Evolutionary conservation across 2,888 invertebrate species (phyloP).

Genomic region (Hemistola chrysoprasaria): DNA sequence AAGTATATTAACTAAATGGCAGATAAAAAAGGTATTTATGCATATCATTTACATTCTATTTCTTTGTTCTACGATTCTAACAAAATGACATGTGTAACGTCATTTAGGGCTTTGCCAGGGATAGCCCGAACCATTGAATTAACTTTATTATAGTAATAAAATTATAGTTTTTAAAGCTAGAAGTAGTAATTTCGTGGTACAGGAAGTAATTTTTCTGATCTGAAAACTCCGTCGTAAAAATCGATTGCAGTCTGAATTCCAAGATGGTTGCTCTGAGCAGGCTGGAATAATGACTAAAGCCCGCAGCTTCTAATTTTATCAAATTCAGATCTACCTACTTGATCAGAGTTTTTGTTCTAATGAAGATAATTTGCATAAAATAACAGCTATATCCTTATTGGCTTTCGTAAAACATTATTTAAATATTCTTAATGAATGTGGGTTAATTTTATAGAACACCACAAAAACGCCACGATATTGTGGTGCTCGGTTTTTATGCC

Average conservation of each 20-base stretch:
- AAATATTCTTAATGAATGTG: too few relatives aligned
- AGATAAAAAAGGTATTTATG: slow-evolving; percentile 82
- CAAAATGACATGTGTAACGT: slow-evolving; percentile 76
- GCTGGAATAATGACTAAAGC: slow-evolving; percentile 34
- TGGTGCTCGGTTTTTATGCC: too few relatives aligned
- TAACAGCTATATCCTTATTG: too few relatives aligned
- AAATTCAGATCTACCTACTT: too few relatives aligned
- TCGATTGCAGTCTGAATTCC: slow-evolving; percentile 58
- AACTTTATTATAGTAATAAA: too few relatives aligned
- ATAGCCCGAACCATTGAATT: slow-evolving; percentile 24
- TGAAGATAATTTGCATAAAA: too few relatives aligned
- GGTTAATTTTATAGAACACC: neutral
- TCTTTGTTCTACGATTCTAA: slow-evolving; percentile 57
- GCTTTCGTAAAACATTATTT: too few relatives aligned
- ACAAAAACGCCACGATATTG: neutral
- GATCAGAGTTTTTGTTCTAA: too few relatives aligned
- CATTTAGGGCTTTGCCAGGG: slow-evolving; percentile 49
- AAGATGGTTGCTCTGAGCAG: slow-evolving; percentile 65
- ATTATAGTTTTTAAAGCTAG: too few relatives aligned
- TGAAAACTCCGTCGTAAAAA: slow-evolving; percentile 25
- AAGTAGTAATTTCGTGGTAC: neutral
- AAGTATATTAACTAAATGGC: slow-evolving; percentile 69
- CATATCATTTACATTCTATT: slow-evolving; percentile 57
- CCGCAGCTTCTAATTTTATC: slow-evolving; percentile 36
- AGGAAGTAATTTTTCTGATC: slow-evolving; percentile 8